Evolutionary conservation across 1,140 invertebrate species (phyloP).

Genomic region (Aphis craccivora): DNA sequence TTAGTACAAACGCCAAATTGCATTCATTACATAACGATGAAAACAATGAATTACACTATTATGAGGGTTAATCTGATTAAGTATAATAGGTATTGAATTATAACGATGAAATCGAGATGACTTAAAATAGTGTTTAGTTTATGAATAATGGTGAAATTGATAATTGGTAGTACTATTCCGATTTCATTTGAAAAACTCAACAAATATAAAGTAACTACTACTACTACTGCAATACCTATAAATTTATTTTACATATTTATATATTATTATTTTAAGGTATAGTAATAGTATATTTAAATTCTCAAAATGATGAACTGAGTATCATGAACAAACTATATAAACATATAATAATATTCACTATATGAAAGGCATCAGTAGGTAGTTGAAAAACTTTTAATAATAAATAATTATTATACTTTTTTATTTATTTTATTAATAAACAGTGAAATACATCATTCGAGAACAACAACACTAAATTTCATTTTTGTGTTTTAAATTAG

Average conservation of each 20-base stretch:
- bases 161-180: no score
- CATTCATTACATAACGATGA: slow-evolving; percentile 26
- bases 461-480: not conserved
- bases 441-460: not conserved
- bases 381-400: not conserved
- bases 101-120: not conserved
- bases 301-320: not conserved
- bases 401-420: not conserved
- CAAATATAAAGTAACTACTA: not conserved
- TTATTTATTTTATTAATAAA: not conserved
- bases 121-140: not conserved
- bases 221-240: not conserved
- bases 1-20: not conserved
- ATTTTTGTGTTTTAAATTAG: no score
- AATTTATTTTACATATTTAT: not conserved
- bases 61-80: not conserved
- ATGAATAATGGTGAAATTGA: no score
- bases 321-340: not conserved
- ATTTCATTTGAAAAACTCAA: not conserved
- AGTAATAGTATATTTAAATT: not conserved
- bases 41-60: slow-evolving; percentile 22
- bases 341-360: not conserved
- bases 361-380: not conserved
- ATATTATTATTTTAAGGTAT: not conserved
- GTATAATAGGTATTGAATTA: not conserved